phyloP scores from a whole-genome alignment of 1,140 invertebrate species.

The Tetramorium alpestre region DNA sequence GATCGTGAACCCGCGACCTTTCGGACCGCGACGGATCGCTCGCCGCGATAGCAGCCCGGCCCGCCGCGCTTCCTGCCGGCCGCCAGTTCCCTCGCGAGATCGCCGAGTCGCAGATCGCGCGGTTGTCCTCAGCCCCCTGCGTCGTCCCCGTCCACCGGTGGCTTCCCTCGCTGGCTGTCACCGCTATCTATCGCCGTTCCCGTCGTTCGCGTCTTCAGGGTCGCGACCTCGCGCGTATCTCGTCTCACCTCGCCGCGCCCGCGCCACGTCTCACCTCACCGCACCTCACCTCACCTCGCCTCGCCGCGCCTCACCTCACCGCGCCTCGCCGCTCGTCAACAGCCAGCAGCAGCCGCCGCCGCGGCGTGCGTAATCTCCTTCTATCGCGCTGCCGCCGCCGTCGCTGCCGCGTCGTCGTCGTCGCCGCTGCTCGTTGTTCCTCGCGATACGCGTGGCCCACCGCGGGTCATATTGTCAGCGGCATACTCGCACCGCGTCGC shows the following conservation, averaged over 20 bases:
- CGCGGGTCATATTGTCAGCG: conserved; percentile 31
- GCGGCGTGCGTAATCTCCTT: neutral
- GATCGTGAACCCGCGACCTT: conserved; percentile 71
- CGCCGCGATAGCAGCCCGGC: conserved; percentile 38
- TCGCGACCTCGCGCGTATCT: conserved; percentile 69
- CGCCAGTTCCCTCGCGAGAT: neutral
- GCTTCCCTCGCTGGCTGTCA: neutral
- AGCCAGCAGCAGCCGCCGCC: neutral
- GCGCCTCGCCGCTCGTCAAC: neutral
- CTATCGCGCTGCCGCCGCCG: neutral
- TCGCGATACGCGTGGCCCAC: neutral
- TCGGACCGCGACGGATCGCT: conserved; percentile 31
- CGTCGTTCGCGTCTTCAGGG: conserved; percentile 74
- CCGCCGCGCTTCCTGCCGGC: conserved; percentile 20
- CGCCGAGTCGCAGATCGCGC: neutral
- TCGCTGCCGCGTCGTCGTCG: neutral
- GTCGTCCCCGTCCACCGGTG: too few relatives aligned
- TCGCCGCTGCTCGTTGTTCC: neutral
- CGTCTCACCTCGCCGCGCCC: too few relatives aligned
- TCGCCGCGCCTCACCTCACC: neutral
- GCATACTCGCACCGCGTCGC: neutral
- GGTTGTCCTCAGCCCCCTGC: neutral
- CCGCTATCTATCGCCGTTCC: conserved; percentile 21
- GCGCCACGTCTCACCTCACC: neutral
- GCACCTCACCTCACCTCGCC: neutral